Conservation (phyloP, 2,113 vertebrate genomes). For the Pseudorectes ferrugineus region DNA sequence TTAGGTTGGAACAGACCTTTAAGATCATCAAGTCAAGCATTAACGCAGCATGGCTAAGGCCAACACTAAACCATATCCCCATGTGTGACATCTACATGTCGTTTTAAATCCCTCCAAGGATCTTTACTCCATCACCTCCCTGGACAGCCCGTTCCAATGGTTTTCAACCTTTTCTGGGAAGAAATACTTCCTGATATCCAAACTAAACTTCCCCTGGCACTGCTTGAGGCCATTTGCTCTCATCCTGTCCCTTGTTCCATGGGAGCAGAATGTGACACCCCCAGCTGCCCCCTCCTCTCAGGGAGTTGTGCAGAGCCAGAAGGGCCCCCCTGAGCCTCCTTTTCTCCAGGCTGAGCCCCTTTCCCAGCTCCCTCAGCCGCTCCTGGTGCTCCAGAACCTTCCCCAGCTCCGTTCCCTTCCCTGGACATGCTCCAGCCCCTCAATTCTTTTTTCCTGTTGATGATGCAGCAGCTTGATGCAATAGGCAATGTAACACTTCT, state of each 20-base stretch:
- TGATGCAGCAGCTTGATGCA: background rate
- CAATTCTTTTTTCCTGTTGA: background rate
- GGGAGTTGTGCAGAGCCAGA: background rate
- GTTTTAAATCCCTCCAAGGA: background rate
- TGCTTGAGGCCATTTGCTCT: background rate
- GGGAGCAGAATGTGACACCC: fast-evolving
- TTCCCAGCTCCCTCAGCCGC: background rate
- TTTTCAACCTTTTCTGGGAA: background rate
- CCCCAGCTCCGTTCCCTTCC: fast-evolving
- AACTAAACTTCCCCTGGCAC: background rate
- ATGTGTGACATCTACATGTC: background rate
- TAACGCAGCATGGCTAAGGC: background rate
- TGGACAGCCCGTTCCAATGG: background rate
- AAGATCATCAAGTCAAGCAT: background rate
- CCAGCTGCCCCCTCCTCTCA: background rate
- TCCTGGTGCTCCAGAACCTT: background rate
- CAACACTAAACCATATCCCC: background rate
- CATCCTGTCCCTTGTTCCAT: background rate
- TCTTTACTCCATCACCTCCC: background rate
- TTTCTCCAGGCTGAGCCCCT: background rate
- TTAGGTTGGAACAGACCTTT: background rate
- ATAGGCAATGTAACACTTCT: background rate
- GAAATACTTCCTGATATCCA: background rate
- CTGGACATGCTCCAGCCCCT: background rate
- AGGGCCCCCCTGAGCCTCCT: background rate